These are phyloP conservation scores for Poecilia wingei DNA, from an alignment of 2,797 vertebrate species.

Conservation along the genomic window DNA sequence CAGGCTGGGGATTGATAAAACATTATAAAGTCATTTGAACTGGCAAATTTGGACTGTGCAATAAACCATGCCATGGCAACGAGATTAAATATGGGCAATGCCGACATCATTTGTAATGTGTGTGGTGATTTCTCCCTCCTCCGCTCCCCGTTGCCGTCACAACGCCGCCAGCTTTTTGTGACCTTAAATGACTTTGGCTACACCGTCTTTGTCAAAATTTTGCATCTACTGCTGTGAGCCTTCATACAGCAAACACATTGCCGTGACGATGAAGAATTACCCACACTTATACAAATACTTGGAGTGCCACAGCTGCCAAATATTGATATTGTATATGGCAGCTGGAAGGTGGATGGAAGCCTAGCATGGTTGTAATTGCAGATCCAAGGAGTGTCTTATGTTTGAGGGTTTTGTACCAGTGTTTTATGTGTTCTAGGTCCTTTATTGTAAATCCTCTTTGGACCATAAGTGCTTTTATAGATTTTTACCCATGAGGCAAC, in stretches of 20 bases:
- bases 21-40: slow-evolving; percentile 5
- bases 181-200: neutral
- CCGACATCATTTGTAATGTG: neutral
- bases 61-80: neutral
- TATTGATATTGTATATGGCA: neutral
- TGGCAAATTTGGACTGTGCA: neutral
- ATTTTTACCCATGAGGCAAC: neutral
- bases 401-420: neutral
- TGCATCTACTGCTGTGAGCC: neutral
- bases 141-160: neutral
- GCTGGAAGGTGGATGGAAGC: too few relatives aligned
- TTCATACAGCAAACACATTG: neutral
- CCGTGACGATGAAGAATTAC: neutral
- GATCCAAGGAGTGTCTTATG: neutral
- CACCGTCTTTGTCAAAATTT: neutral
- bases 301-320: neutral
- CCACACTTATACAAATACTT: neutral
- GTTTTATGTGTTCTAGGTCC: neutral
- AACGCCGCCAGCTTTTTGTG: neutral
- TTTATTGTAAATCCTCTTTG: neutral
- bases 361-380: neutral
- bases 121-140: neutral
- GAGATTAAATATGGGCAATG: neutral
- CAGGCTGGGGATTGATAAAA: neutral
- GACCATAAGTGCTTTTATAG: neutral